Percentiles rank a stretch among this genome's conserved stretches.
These are phyloP conservation scores for Sebastes kiyomatsui DNA, from an alignment of 2,797 vertebrate genomes.

Conservation along the genomic window DNA sequence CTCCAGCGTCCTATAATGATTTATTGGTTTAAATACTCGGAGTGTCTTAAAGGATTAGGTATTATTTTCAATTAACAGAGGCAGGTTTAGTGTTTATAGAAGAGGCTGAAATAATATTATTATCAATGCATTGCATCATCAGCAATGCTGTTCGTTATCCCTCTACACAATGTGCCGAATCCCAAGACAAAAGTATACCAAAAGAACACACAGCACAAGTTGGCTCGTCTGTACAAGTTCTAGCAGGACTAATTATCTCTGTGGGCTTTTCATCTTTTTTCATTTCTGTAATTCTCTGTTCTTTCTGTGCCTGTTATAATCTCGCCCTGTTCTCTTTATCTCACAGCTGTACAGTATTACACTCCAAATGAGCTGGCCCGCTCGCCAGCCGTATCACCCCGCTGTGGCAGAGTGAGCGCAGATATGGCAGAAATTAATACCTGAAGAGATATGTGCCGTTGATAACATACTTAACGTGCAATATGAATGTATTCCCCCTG, in stretches of 20 bases:
- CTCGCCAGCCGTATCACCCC: conserved; percentile 55
- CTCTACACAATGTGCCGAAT: conserved; percentile 27
- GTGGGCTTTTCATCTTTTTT: conserved; percentile 72
- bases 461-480: conserved; percentile 57
- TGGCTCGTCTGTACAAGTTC: conserved; percentile 47
- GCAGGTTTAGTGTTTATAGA: not conserved
- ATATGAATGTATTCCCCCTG: conserved; percentile 51
- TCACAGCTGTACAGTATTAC: conserved; percentile 69
- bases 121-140: conserved; percentile 50
- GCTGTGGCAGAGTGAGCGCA: conserved; percentile 20
- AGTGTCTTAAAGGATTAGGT: not conserved
- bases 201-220: conserved; percentile 8
- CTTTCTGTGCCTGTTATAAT: conserved; percentile 55
- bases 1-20: conserved; percentile 1
- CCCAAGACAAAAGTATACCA: conserved; percentile 37
- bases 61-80: not conserved
- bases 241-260: conserved; percentile 73
- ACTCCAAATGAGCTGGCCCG: conserved; percentile 63
- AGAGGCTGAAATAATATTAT: not conserved
- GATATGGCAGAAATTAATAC: conserved; percentile 75
- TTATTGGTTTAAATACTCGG: not conserved
- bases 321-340: conserved; percentile 68
- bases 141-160: not conserved
- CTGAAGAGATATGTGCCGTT: conserved; percentile 63
- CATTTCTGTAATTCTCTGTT: conserved; percentile 66